Base-by-base conservation (phyloP, 2,797 vertebrate genomes). In the Luscinia luscinia region DNA sequence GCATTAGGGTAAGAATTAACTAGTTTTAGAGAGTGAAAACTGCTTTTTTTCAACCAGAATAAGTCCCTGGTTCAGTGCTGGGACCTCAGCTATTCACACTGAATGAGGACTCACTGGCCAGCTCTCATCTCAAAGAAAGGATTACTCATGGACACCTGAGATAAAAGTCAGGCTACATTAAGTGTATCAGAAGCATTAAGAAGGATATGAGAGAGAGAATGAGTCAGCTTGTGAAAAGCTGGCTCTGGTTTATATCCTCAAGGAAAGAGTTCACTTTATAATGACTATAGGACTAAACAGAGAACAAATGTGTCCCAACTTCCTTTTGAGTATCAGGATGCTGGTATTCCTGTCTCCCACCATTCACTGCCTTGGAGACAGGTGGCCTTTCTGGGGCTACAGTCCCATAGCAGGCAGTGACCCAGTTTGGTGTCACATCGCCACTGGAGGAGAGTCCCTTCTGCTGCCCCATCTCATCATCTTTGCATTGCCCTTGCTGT, bases 321-420 rank as follows among this genome's bases (percentile, higher is more conserved):
- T 78, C 4, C 30, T 52, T 68, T 77, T 52, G 45, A 58, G 9
- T n/a, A 55, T 36, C 0, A 0, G 11, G 32, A 23, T 61, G 8
- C 46, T 48, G 36, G 18, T 11, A 67, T 78, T 81, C 36, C 15
- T 49, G 21, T 68, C 15, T 43, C 8, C 38, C 18, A 38, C 26
- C 10, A 21, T 61, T 38, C 48, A 21, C 26, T 79, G 15, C 27
- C 58, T 49, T 63, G 28, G 36, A 85, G 41, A 55, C 1, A 64
- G 14, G 19, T 7, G 6, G 24, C 21, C 32, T 40, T 18, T 22
- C 40, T 46, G 24, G 15, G 51, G n/a, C 64, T 87, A 41, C n/a
- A 57, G 46, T 38, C 27, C 45, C 18, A 9, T 32, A 51, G 24
- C 38, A 67, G 38, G 17, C 54, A 67, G 17, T 76, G 54, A 68